Evolutionary conservation across 2,113 vertebrate genomes (phyloP).

Genomic region (Neodontobutis hainanensis): DNA sequence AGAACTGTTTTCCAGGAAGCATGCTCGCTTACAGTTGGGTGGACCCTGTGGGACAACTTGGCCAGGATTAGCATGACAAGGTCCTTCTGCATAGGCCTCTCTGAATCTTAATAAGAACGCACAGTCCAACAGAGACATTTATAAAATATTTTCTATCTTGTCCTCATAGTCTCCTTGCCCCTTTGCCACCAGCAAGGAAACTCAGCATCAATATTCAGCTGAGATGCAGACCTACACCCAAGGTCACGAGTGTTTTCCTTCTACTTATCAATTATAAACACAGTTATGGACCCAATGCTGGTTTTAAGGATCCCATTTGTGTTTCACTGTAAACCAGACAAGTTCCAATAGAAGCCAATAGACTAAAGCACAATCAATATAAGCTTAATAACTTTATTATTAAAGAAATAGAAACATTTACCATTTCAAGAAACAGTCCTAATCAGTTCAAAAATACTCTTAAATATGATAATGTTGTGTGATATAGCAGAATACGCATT

Average conservation of each 20-base stretch:
- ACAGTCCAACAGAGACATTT: conserved; percentile 62
- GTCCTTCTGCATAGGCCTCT: conserved; percentile 47
- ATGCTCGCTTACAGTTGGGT: conserved; percentile 43
- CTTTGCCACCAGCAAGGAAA: conserved; percentile 77
- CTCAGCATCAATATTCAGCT: conserved; percentile 72
- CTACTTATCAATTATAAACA: conserved; percentile 68
- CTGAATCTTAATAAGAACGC: conserved; percentile 69
- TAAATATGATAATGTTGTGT: neutral
- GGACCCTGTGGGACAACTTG: conserved; percentile 69
- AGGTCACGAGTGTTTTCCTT: conserved; percentile 66
- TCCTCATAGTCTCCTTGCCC: conserved; percentile 65
- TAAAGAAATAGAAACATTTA: too few species aligned
- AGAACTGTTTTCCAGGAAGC: conserved; percentile 41
- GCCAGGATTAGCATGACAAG: conserved; percentile 73
- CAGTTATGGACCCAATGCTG: neutral
- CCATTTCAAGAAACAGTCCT: too few species aligned
- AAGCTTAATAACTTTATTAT: too few species aligned
- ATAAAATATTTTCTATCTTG: conserved; percentile 71
- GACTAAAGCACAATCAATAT: conserved; percentile 12
- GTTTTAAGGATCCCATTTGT: conserved; percentile 24
- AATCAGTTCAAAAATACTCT: too few species aligned
- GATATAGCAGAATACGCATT: conserved; percentile 27
- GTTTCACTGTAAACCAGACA: conserved; percentile 16
- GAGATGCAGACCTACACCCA: conserved; percentile 56
- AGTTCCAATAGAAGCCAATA: conserved; percentile 8